phyloP scores from a whole-genome alignment of 1,140 invertebrate genomes.

The Harlomillsia oculata region DNA sequence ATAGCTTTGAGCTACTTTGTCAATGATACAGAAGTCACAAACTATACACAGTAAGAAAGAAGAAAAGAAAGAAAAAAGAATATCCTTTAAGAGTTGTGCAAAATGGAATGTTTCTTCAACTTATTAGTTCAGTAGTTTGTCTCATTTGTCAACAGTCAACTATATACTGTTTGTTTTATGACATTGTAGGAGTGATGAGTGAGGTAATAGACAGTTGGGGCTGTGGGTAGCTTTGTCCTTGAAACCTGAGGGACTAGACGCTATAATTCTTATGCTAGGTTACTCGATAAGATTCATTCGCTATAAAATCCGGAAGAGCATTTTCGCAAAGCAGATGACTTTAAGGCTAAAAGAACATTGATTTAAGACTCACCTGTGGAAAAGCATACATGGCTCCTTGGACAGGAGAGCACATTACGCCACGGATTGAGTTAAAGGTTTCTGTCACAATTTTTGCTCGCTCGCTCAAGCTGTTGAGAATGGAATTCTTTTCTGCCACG shows the following conservation, averaged over 20 bases:
- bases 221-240: background rate
- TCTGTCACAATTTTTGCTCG: constrained; percentile 36
- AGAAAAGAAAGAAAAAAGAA: too few species aligned
- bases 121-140: too few species aligned
- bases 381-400: constrained; percentile 34
- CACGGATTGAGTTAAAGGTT: constrained; percentile 20
- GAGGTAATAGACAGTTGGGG: background rate
- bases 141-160: too few species aligned
- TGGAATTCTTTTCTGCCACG: constrained; percentile 46
- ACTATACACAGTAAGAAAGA: too few species aligned
- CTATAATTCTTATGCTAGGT: background rate
- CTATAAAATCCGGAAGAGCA: background rate
- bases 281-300: background rate
- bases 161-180: too few species aligned
- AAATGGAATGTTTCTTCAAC: too few species aligned
- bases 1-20: too few species aligned
- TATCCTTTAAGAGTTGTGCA: too few species aligned
- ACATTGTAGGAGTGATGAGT: background rate
- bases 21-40: too few species aligned
- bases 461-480: constrained; percentile 48
- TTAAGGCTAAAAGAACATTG: background rate
- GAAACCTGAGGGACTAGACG: background rate
- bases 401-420: constrained; percentile 18
- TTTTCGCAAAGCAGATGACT: background rate
- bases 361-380: constrained; percentile 13